Conservation (phyloP, 2,113 vertebrate species). For the Orthochromis indermauri region DNA sequence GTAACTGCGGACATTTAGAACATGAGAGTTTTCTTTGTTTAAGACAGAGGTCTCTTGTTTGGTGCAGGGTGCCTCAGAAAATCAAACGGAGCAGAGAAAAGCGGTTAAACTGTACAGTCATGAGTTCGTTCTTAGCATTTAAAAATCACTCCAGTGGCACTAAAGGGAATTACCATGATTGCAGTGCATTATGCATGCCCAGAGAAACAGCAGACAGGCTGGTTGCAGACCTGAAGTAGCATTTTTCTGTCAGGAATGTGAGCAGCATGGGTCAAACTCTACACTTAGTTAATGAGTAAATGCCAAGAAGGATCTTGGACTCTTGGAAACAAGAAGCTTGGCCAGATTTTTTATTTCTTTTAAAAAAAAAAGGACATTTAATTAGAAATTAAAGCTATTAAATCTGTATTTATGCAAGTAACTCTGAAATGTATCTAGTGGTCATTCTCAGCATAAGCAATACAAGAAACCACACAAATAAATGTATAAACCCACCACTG, state of each 20-base stretch:
- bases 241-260: constrained; percentile 13
- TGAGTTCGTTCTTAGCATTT: neutral
- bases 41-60: neutral
- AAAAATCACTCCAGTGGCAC: neutral
- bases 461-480: neutral
- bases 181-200: neutral
- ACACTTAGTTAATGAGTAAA: constrained; percentile 71
- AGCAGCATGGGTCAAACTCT: constrained; percentile 57
- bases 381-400: neutral
- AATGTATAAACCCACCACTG: neutral
- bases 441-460: neutral
- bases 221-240: neutral
- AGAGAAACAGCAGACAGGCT: neutral
- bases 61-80: neutral
- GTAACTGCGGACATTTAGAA: neutral
- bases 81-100: neutral
- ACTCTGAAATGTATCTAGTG: neutral
- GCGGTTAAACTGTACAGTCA: neutral
- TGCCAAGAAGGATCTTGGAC: constrained; percentile 1
- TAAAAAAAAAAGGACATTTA: neutral
- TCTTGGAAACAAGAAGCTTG: neutral
- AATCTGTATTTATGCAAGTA: neutral
- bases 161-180: neutral
- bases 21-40: neutral
- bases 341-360: neutral